phyloP scores from a whole-genome alignment of 2,888 invertebrate genomes.

The Galerucella pusilla region DNA sequence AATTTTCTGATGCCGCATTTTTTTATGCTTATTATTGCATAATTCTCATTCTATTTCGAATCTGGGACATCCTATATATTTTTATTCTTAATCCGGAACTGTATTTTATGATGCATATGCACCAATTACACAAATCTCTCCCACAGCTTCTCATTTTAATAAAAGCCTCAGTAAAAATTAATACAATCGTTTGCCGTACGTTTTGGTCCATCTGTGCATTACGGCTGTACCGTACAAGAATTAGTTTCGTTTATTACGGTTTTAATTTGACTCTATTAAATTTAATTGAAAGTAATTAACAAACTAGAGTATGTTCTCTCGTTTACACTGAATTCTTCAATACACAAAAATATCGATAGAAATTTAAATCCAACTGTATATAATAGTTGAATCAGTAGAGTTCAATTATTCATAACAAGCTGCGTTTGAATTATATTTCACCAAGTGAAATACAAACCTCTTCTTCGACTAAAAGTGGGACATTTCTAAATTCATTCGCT shows the following conservation, averaged over 20 bases:
- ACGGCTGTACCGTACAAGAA: constrained; percentile 1
- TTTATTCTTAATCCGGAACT: neutral
- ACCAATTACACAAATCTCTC: constrained; percentile 5
- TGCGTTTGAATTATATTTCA: too few species aligned
- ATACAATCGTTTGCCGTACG: neutral
- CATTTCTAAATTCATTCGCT: neutral
- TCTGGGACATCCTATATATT: neutral
- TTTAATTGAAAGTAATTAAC: constrained; percentile 9
- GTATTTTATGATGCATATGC: constrained; percentile 6
- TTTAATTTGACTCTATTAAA: constrained; percentile 18
- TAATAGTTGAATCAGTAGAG: too few species aligned
- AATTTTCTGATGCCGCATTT: too few species aligned
- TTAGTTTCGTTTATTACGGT: constrained; percentile 15
- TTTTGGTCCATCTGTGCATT: constrained; percentile 12
- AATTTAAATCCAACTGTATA: too few species aligned
- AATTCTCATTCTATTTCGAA: too few species aligned
- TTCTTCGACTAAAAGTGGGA: too few species aligned
- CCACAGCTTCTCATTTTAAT: constrained; percentile 13
- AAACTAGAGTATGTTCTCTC: neutral
- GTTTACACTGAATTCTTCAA: neutral
- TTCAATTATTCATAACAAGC: too few species aligned
- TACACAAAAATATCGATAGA: neutral
- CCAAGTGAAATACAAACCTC: too few species aligned
- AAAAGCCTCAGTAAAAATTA: constrained; percentile 13
- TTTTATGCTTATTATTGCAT: too few species aligned